These are phyloP conservation scores for Drosophila melanica DNA, from an alignment of 1,140 invertebrate genomes.

Conservation along the genomic window DNA sequence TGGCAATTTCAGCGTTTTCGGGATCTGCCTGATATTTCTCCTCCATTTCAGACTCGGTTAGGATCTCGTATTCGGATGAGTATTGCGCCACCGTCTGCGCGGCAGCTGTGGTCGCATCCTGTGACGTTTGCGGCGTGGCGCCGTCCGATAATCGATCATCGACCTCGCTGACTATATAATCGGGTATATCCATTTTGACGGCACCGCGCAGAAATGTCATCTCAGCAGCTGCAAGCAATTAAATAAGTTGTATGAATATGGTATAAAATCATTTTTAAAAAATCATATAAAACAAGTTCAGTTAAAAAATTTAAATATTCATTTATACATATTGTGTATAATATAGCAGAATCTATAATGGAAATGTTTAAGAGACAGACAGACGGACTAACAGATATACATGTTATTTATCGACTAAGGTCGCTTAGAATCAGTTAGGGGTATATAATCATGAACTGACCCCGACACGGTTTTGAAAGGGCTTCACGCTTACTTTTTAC, in stretches of 20 bases:
- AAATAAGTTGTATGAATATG: neutral
- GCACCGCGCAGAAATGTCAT: conserved; percentile 78
- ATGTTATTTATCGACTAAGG: no score
- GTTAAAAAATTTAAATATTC: no score
- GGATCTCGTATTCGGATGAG: conserved; percentile 82
- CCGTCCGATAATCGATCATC: conserved; percentile 77
- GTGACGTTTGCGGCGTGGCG: conserved; percentile 74
- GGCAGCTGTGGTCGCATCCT: conserved; percentile 68
- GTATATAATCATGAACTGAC: no score
- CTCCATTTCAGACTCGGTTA: conserved; percentile 83
- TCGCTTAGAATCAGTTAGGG: no score
- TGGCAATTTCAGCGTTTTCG: conserved; percentile 78
- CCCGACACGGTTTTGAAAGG: no score
- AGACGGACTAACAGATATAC: no score
- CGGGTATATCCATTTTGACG: conserved; percentile 83
- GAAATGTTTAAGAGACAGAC: no score
- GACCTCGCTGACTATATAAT: conserved; percentile 80
- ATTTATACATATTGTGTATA: no score
- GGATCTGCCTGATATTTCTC: conserved; percentile 78
- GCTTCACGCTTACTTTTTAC: conserved; percentile 65
- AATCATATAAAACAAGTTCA: no score
- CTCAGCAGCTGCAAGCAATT: conserved; percentile 63
- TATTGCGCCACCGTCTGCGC: conserved; percentile 77
- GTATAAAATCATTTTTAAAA: no score
- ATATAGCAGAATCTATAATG: no score